Evolutionary conservation across 2,113 vertebrate species (phyloP).

Genomic region (Urocitellus parryii): DNA sequence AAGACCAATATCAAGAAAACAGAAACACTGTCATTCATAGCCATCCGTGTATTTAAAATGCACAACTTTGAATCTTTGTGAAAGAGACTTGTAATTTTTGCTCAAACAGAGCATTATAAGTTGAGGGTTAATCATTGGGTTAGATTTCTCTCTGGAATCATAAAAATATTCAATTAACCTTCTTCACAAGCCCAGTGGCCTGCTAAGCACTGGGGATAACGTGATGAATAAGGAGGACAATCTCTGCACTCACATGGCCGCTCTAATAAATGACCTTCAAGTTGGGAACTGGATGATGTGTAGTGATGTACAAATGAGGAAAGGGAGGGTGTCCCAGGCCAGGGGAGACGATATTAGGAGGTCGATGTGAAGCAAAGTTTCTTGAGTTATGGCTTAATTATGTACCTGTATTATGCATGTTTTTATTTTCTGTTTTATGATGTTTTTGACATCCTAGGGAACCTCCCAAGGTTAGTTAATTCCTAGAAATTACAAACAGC

Average conservation of each 20-base stretch:
- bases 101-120: not conserved
- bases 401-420: not conserved
- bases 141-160: conserved; percentile 1
- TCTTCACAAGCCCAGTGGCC: not conserved
- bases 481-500: not conserved
- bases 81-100: conserved; percentile 33
- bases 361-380: not conserved
- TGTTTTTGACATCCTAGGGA: not conserved
- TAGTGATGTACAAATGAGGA: not conserved
- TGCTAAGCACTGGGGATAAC: not conserved
- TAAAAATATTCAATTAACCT: not conserved
- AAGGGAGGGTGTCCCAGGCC: not conserved
- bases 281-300: not conserved
- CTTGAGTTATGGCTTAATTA: not conserved
- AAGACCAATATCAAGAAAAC: conserved; percentile 1
- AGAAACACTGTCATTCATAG: conserved; percentile 38
- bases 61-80: conserved; percentile 16
- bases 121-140: not conserved
- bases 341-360: not conserved
- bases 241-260: not conserved
- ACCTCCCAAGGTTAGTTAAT: not conserved
- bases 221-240: not conserved
- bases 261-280: not conserved
- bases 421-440: not conserved
- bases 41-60: not conserved